A percentile compares a stretch with the other conserved stretches of the same genome.
phyloP scores from a whole-genome alignment of 2,797 vertebrate genomes.

The Phoeniculus purpureus region DNA sequence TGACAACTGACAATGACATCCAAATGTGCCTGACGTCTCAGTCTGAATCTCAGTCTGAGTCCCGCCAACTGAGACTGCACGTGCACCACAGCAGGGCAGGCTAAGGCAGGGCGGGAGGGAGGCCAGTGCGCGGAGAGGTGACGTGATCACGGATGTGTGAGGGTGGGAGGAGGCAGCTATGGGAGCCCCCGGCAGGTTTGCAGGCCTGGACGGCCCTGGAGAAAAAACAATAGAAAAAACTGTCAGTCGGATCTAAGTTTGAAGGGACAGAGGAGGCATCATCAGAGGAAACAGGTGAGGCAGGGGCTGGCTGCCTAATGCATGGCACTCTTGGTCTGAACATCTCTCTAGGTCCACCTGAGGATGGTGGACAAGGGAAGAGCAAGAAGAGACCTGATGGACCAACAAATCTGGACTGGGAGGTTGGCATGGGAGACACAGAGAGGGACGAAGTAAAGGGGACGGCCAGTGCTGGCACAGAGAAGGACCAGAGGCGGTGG shows the following conservation, averaged over 20 bases:
- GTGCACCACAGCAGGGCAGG: conserved; percentile 83
- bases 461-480: background rate
- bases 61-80: conserved; percentile 80
- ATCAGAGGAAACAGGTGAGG: conserved; percentile 52
- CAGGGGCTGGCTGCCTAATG: conserved; percentile 30
- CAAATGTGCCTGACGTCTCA: conserved; percentile 83
- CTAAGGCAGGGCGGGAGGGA: conserved; percentile 82
- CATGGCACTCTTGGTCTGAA: background rate
- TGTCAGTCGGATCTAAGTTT: conserved; percentile 80
- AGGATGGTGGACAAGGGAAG: background rate
- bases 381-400: conserved; percentile 1
- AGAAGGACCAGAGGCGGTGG: background rate
- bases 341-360: background rate
- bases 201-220: conserved; percentile 86
- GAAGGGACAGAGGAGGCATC: conserved; percentile 71
- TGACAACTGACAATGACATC: conserved; percentile 86
- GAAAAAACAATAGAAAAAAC: conserved; percentile 86
- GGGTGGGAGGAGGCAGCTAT: conserved; percentile 85
- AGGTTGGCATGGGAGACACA: background rate
- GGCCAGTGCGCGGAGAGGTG: conserved; percentile 83
- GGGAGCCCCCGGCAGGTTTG: conserved; percentile 83
- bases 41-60: conserved; percentile 83
- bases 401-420: background rate
- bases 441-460: background rate
- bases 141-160: conserved; percentile 82